Base-by-base conservation (phyloP, 2,888 invertebrate genomes). In the Glaucopsyche alexis region DNA sequence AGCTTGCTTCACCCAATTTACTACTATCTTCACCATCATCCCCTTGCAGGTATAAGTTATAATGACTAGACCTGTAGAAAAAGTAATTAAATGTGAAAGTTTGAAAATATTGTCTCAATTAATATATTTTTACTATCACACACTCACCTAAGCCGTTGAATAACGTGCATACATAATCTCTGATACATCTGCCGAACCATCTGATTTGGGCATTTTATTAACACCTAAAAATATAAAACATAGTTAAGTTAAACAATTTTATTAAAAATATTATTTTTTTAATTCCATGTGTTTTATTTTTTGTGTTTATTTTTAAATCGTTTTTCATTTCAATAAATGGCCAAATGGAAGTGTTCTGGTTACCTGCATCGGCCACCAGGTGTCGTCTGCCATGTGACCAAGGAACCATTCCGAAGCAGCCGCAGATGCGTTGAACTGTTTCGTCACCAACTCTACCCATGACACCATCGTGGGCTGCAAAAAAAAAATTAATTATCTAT, bases 141-240 rank as follows among this genome's bases (percentile, higher is more conserved):
- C 77, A 40, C 50, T 84, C 87, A 96, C 96, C 96, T 95, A 79
- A 98, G 93, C 85, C 97, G 95, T 87, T 97, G 97, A 88, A 99
- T 98, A 77, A 98, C 98, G 87, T 98, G 98, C 87, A 98, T 97
- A 84, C 98, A 97, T 81, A 99, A 94, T 82, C 98, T 95, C 90
- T 98, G 98, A 93, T 98, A 98, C 98, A 99, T 98, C 93, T 98
- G 98, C 78, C 98, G 94, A 75, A 98, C 98, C 96, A 98, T 98
- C 90, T 98, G 98, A 94, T 98, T 98, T 49, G 98, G 98, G 89
- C 99, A 99, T 88, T 98, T 98, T 85, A 99, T 96, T 84, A 99
- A 94, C 81, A 98, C 97, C 93, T 96, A 95, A 75, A 85, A 82
- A 16, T 29, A 29, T 29, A 47, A 29, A 45, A 67, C n/a, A 66